phyloP scores from a whole-genome alignment of 2,888 invertebrate species.

The Axea sp. region DNA sequence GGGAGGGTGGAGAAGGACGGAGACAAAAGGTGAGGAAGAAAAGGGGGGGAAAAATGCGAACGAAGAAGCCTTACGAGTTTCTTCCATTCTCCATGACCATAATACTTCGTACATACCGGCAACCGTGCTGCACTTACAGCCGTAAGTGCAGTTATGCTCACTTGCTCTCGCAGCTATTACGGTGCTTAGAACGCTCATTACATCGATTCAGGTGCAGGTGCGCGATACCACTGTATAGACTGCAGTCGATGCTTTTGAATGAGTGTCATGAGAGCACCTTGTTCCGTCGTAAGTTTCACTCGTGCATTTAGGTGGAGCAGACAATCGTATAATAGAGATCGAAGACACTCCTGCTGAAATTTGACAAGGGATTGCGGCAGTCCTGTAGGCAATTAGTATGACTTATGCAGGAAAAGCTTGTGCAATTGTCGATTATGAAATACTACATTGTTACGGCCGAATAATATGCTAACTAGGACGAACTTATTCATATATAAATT shows the following conservation, averaged over 20 bases:
- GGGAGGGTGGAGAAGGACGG: constrained; percentile 8
- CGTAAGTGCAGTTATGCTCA: constrained; percentile 63
- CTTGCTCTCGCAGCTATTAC: constrained; percentile 61
- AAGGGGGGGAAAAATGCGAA: constrained; percentile 30
- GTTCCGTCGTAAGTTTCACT: constrained; percentile 53
- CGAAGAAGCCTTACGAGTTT: constrained; percentile 58
- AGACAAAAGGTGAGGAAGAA: constrained; percentile 1
- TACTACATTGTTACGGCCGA: neutral
- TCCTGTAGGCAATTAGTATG: constrained; percentile 36
- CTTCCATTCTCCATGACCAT: constrained; percentile 62
- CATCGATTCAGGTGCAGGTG: constrained; percentile 65
- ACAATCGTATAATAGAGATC: too few relatives aligned
- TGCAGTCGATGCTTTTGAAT: constrained; percentile 51
- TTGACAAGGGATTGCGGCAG: constrained; percentile 45
- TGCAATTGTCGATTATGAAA: constrained; percentile 26
- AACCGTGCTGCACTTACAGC: constrained; percentile 55
- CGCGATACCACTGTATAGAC: constrained; percentile 46
- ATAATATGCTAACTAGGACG: too few relatives aligned
- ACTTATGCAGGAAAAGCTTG: constrained; percentile 5
- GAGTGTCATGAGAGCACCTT: constrained; percentile 58
- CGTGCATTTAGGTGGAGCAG: constrained; percentile 45
- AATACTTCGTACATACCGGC: constrained; percentile 58
- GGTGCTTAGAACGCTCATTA: constrained; percentile 64
- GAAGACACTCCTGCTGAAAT: constrained; percentile 46
- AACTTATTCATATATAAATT: too few relatives aligned